Evolutionary conservation across 2,888 invertebrate genomes (phyloP).

Genomic region (Melitaea athalia): DNA sequence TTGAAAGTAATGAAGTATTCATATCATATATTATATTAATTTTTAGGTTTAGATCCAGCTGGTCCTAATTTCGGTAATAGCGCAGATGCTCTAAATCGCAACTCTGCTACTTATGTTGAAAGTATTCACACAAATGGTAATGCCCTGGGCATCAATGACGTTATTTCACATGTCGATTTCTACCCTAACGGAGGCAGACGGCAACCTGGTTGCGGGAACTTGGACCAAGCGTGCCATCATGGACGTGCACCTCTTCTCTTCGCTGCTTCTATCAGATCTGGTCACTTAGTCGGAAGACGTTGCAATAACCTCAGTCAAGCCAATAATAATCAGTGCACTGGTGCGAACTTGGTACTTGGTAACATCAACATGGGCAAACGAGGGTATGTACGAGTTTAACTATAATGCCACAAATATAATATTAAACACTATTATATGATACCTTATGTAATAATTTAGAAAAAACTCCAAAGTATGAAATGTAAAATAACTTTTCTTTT

Average conservation of each 20-base stretch:
- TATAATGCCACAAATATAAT: no score
- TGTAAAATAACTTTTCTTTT: no score
- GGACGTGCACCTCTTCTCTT: slow-evolving; percentile 45
- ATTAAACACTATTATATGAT: no score
- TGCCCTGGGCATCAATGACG: slow-evolving; percentile 48
- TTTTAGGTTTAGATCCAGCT: slow-evolving; percentile 49
- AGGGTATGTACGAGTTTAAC: no score
- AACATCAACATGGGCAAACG: slow-evolving; percentile 15
- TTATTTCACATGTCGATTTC: slow-evolving; percentile 49
- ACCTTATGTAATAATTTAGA: no score
- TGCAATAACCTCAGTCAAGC: slow-evolving; percentile 46
- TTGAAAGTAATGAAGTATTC: no score
- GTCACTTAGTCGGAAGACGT: slow-evolving; percentile 46
- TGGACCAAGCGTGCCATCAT: slow-evolving; percentile 46
- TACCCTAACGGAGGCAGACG: slow-evolving; percentile 52
- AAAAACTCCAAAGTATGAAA: no score
- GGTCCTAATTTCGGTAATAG: slow-evolving; percentile 46
- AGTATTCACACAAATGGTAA: slow-evolving; percentile 50
- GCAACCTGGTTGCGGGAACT: slow-evolving; percentile 49
- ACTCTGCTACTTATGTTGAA: slow-evolving; percentile 49
- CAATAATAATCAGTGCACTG: slow-evolving; percentile 41
- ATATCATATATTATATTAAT: no score
- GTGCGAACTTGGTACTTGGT: slow-evolving; percentile 44
- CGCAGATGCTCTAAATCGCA: slow-evolving; percentile 42
- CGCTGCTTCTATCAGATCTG: slow-evolving; percentile 45